Evolutionary conservation across 2,113 vertebrate genomes (phyloP).

Genomic region (Electrona antarctica): DNA sequence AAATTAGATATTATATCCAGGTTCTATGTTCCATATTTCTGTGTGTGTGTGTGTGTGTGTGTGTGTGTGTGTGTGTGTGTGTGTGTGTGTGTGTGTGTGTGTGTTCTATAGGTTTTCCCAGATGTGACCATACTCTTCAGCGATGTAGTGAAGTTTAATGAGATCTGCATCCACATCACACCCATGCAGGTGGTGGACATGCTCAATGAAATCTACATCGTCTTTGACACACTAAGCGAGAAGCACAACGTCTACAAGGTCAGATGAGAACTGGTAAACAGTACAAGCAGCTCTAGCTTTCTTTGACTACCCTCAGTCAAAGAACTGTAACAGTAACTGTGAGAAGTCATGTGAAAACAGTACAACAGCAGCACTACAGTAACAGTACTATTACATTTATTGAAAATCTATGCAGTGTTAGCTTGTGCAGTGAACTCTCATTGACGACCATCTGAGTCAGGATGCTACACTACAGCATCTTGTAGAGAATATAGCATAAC

Average conservation of each 20-base stretch:
- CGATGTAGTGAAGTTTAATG: constrained; percentile 81
- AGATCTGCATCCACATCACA: constrained; percentile 83
- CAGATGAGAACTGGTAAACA: neutral
- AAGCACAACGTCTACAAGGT: constrained; percentile 83
- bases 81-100: constrained; percentile 2
- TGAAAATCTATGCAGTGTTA: too few relatives aligned
- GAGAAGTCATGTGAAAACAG: neutral
- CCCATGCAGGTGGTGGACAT: constrained; percentile 84
- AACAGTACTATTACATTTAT: too few relatives aligned
- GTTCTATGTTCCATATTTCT: too few relatives aligned
- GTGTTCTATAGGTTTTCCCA: constrained; percentile 74
- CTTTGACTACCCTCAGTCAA: neutral
- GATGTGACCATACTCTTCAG: constrained; percentile 81
- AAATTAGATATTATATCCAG: too few relatives aligned
- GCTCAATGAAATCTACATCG: constrained; percentile 82
- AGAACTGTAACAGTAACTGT: neutral
- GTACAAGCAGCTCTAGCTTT: neutral
- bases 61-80: neutral
- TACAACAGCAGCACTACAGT: neutral
- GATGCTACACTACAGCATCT: too few relatives aligned
- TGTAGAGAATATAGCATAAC: neutral
- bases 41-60: too few relatives aligned
- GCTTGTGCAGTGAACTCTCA: too few relatives aligned
- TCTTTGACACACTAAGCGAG: constrained; percentile 81
- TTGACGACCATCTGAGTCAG: too few relatives aligned